Conservation (phyloP, 64 coral and sea anemone species). For the Anthopleura sola region DNA sequence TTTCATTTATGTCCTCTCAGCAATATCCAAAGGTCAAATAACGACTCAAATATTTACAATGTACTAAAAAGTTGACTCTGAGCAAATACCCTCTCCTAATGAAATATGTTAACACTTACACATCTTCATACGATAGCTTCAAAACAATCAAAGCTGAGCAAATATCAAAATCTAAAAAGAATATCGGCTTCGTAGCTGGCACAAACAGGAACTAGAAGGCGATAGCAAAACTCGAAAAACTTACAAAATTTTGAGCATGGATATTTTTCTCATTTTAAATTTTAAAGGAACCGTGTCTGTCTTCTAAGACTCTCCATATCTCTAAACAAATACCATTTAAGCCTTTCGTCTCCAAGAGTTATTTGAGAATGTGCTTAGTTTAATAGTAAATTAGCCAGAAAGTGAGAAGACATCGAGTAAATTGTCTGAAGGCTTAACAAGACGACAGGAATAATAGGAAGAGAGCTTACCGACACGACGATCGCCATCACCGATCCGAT, state of each 20-base stretch:
- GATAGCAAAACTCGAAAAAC: not conserved
- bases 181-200: not conserved
- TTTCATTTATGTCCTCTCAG: not conserved
- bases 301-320: not conserved
- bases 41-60: conserved; percentile 2
- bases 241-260: not conserved
- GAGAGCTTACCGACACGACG: conserved; percentile 22
- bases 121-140: not conserved
- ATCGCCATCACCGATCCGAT: conserved; percentile 30
- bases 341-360: not conserved
- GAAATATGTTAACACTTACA: not conserved
- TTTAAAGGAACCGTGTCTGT: not conserved
- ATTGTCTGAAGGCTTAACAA: conserved; percentile 10
- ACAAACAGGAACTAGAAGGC: not conserved
- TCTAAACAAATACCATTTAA: conserved; percentile 5
- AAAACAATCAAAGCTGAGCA: not conserved
- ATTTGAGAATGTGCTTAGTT: conserved; percentile 14
- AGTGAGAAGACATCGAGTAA: not conserved
- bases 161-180: not conserved
- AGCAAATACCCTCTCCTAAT: not conserved
- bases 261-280: not conserved
- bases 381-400: conserved; percentile 16
- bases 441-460: not conserved
- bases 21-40: not conserved
- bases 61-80: not conserved